Evolutionary conservation across 2,888 invertebrate species (phyloP).

Genomic region (Drosophila formosana): DNA sequence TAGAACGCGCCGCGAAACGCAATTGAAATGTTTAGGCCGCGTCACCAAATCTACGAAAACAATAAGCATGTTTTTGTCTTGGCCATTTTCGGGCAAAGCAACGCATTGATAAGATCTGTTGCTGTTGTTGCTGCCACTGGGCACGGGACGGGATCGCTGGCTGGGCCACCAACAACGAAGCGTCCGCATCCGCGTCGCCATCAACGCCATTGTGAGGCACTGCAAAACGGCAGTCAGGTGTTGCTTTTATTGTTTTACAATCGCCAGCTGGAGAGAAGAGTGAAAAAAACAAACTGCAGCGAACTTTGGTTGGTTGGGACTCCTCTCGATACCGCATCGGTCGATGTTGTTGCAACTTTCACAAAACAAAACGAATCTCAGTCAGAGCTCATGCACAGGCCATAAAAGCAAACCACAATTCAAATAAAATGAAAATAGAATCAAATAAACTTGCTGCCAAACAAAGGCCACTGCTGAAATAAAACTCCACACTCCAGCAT

Average conservation of each 20-base stretch:
- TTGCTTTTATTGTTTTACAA: conserved; percentile 81
- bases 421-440: conserved; percentile 81
- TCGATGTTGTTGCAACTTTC: conserved; percentile 60
- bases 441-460: conserved; percentile 75
- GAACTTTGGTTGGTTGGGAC: conserved; percentile 23
- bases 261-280: conserved; percentile 53
- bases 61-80: conserved; percentile 70
- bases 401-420: conserved; percentile 78
- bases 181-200: conserved; percentile 64
- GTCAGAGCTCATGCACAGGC: conserved; percentile 59
- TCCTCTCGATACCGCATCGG: conserved; percentile 43
- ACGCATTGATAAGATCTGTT: conserved; percentile 64
- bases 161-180: conserved; percentile 70
- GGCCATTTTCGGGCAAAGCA: conserved; percentile 68
- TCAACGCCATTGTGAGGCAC: conserved; percentile 71
- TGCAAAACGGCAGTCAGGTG: conserved; percentile 76
- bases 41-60: conserved; percentile 65
- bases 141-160: background rate
- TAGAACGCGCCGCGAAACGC: conserved; percentile 59
- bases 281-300: conserved; percentile 10
- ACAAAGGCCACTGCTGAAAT: conserved; percentile 71
- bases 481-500: conserved; percentile 47
- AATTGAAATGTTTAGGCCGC: conserved; percentile 73
- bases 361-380: conserved; percentile 78
- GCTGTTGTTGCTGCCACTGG: conserved; percentile 25